Conservation (phyloP, 2,888 invertebrate species). For the Hyppa rectilinea region DNA sequence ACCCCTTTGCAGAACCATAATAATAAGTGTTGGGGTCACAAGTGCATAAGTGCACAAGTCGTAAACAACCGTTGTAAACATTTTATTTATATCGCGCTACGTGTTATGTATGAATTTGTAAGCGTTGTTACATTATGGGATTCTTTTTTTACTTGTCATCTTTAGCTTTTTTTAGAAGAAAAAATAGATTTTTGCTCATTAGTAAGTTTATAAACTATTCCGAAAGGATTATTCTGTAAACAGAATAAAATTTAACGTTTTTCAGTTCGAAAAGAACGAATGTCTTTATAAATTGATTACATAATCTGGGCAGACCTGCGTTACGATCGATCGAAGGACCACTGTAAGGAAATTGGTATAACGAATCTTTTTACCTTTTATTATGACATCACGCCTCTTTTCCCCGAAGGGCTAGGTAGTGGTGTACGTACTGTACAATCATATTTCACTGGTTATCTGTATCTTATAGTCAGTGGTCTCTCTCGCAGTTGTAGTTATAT, state of each 20-base stretch:
- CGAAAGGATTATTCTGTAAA: background rate
- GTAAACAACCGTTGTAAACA: constrained; percentile 51
- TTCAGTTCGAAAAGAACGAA: background rate
- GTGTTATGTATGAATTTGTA: constrained; percentile 20
- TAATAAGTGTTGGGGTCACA: constrained; percentile 19
- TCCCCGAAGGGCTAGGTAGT: too few relatives aligned
- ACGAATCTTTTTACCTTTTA: background rate
- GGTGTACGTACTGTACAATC: too few relatives aligned
- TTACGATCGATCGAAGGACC: background rate
- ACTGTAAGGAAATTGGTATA: background rate
- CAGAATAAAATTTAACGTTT: background rate
- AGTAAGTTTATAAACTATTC: background rate
- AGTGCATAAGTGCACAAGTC: constrained; percentile 43
- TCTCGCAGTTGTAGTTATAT: too few relatives aligned
- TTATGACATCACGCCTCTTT: too few relatives aligned
- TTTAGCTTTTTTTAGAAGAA: constrained; percentile 4
- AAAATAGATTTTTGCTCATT: constrained; percentile 9
- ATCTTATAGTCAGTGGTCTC: too few relatives aligned
- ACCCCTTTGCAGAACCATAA: background rate
- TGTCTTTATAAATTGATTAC: background rate
- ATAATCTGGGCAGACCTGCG: background rate
- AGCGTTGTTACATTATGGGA: background rate
- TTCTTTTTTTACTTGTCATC: background rate
- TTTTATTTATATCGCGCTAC: constrained; percentile 46
- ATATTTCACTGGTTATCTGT: too few relatives aligned